These are phyloP conservation scores for Heteractis magnifica DNA, from an alignment of 92 coral and sea anemone genomes.

Conservation along the genomic window DNA sequence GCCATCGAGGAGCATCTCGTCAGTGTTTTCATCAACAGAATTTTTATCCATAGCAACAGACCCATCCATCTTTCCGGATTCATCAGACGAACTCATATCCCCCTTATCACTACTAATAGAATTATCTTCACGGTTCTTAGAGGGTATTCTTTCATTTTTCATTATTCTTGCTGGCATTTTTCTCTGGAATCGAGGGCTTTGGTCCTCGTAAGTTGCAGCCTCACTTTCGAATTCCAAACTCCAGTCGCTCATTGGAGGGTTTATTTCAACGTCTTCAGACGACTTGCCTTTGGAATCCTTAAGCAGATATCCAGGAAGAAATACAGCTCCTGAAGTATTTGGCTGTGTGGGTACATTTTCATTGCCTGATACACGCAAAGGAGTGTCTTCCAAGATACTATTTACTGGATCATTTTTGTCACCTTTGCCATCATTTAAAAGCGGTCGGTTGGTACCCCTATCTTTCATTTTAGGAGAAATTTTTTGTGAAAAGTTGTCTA, in stretches of 20 bases:
- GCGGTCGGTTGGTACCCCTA: background rate
- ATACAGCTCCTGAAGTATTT: background rate
- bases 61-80: background rate
- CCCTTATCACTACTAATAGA: background rate
- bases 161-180: background rate
- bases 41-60: background rate
- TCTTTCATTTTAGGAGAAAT: background rate
- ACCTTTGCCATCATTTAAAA: background rate
- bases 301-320: background rate
- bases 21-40: background rate
- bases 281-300: background rate
- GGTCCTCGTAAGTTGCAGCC: background rate
- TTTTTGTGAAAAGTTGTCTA: background rate
- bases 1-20: background rate
- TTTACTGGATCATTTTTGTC: background rate
- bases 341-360: background rate
- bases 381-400: background rate
- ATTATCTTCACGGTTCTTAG: background rate
- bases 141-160: background rate
- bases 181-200: constrained; percentile 4
- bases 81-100: background rate
- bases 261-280: background rate
- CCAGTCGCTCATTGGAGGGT: background rate
- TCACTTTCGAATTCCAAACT: constrained; percentile 8
- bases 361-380: background rate